Percentiles rank a stretch among this genome's conserved stretches.
Conservation (phyloP, 2,888 invertebrate genomes). For the Agonopterix arenella region DNA sequence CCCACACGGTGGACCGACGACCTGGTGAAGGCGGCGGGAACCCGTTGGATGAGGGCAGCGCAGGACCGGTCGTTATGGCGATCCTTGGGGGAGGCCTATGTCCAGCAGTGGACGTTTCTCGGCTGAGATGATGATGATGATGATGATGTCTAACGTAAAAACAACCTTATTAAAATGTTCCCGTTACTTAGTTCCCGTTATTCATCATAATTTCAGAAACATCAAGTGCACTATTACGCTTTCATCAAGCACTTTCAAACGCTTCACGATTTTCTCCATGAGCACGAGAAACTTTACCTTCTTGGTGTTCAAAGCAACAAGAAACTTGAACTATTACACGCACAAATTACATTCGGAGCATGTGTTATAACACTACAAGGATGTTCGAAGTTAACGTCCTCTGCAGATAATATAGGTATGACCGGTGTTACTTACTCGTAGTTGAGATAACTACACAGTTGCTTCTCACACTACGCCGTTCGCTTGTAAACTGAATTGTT, state of each 20-base stretch:
- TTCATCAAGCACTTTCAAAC: not conserved
- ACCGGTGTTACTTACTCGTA: conserved; percentile 26
- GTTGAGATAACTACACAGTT: conserved; percentile 36
- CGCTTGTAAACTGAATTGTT: conserved; percentile 54
- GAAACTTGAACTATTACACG: conserved; percentile 48
- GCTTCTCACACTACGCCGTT: conserved; percentile 30
- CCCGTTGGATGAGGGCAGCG: too few relatives aligned
- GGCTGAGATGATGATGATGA: too few relatives aligned
- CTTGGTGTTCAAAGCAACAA: conserved; percentile 36
- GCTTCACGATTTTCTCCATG: not conserved
- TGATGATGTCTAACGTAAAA: too few relatives aligned
- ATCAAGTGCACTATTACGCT: too few relatives aligned
- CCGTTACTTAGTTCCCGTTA: too few relatives aligned
- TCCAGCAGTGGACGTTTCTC: too few relatives aligned
- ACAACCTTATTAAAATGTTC: too few relatives aligned
- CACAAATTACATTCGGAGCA: conserved; percentile 46
- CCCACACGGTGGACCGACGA: too few relatives aligned
- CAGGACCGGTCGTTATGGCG: too few relatives aligned
- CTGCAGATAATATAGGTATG: conserved; percentile 41
- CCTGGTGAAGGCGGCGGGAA: too few relatives aligned
- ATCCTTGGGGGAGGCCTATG: too few relatives aligned
- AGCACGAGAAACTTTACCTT: conserved; percentile 19
- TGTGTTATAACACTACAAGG: conserved; percentile 27
- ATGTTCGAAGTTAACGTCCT: conserved; percentile 45
- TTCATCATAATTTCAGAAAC: too few relatives aligned